phyloP scores from a whole-genome alignment of 1,140 invertebrate genomes.

The Polyergus mexicanus region DNA sequence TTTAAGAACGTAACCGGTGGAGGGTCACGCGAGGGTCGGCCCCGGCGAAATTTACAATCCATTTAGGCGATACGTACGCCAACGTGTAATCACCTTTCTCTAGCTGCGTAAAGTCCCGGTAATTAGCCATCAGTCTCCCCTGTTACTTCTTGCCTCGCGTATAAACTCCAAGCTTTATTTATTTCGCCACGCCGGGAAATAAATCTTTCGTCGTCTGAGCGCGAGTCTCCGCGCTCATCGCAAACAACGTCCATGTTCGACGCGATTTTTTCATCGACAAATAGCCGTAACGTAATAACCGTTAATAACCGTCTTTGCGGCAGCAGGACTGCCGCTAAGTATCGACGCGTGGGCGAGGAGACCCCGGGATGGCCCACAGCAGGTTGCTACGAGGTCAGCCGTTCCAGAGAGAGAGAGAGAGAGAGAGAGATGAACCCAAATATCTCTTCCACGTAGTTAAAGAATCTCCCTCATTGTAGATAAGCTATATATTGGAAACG shows the following conservation, averaged over 20 bases:
- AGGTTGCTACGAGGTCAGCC: slow-evolving; percentile 61
- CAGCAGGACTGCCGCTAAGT: slow-evolving; percentile 72
- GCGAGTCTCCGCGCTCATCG: slow-evolving; percentile 17
- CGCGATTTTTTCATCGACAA: slow-evolving; percentile 69
- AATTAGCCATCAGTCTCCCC: slow-evolving; percentile 53
- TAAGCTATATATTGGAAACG: not conserved
- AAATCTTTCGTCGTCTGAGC: slow-evolving; percentile 60
- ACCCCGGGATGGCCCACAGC: slow-evolving; percentile 55
- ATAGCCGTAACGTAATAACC: slow-evolving; percentile 75
- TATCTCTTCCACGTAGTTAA: slow-evolving; percentile 6
- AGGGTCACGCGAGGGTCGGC: slow-evolving; percentile 58
- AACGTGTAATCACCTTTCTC: slow-evolving; percentile 20
- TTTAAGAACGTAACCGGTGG: slow-evolving; percentile 65
- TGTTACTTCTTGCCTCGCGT: slow-evolving; percentile 22
- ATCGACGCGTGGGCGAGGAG: slow-evolving; percentile 73
- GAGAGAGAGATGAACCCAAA: slow-evolving; percentile 23
- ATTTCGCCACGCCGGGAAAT: slow-evolving; percentile 51
- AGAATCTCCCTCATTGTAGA: slow-evolving; percentile 10
- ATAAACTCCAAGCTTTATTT: slow-evolving; percentile 64
- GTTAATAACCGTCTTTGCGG: slow-evolving; percentile 77
- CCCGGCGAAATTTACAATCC: slow-evolving; percentile 67
- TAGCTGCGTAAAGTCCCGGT: slow-evolving; percentile 43
- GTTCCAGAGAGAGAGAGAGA: slow-evolving; percentile 15
- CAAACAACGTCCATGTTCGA: slow-evolving; percentile 61
- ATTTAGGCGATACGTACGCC: slow-evolving; percentile 28